These are phyloP conservation scores for Drosophila phalerata DNA, from an alignment of 2,888 invertebrate genomes.

Conservation along the genomic window DNA sequence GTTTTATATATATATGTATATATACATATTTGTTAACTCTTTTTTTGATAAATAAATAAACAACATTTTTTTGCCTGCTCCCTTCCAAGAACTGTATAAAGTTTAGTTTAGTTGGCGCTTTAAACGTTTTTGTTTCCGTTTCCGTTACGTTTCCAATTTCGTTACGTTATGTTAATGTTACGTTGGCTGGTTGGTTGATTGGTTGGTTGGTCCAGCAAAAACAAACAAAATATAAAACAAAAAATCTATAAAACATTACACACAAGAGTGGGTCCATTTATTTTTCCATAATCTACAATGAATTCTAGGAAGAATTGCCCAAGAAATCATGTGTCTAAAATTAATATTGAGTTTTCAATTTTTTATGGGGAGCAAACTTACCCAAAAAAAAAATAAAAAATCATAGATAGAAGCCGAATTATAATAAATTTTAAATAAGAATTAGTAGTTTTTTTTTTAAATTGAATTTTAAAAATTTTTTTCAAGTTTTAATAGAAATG, in stretches of 20 bases:
- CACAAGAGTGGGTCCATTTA: background rate
- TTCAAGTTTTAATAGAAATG: no score
- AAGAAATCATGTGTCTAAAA: no score
- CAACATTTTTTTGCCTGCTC: conserved; percentile 51
- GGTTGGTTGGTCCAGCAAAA: conserved; percentile 60
- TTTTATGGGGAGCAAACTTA: no score
- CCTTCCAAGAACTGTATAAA: conserved; percentile 41
- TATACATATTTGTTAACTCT: conserved; percentile 28
- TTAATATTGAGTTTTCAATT: no score
- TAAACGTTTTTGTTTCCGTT: conserved; percentile 28
- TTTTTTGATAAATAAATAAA: conserved; percentile 8
- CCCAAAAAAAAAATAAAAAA: no score
- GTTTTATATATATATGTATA: conserved; percentile 22
- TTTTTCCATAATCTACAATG: no score
- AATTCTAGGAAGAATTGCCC: no score
- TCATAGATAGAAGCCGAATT: no score
- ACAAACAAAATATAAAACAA: conserved; percentile 8
- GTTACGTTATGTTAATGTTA: conserved; percentile 60
- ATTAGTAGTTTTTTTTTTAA: no score
- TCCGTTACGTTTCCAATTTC: conserved; percentile 34
- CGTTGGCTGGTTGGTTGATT: conserved; percentile 67
- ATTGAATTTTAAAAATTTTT: no score
- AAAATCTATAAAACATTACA: background rate
- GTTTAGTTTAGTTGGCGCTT: conserved; percentile 39
- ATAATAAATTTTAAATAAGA: no score